Evolutionary conservation across 2,888 invertebrate genomes (phyloP).

Genomic region (Eilema depressum): DNA sequence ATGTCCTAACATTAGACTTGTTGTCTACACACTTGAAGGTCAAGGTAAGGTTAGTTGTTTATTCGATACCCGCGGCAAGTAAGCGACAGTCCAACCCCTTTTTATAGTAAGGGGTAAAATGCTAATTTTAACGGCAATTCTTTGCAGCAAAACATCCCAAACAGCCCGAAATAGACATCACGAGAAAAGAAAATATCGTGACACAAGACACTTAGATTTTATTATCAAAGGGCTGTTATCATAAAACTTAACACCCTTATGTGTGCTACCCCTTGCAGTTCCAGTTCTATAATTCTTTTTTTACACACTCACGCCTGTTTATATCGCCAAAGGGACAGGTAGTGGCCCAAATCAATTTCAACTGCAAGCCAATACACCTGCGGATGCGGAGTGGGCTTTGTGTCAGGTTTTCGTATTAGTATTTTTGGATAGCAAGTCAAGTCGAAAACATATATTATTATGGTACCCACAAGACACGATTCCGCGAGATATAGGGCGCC

Average conservation of each 20-base stretch:
- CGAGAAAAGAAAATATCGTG: slow-evolving; percentile 15
- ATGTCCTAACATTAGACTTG: neutral
- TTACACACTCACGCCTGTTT: neutral
- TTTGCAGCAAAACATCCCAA: neutral
- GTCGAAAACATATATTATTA: neutral
- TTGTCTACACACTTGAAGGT: neutral
- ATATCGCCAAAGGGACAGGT: neutral
- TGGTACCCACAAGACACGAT: neutral
- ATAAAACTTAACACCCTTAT: slow-evolving; percentile 13
- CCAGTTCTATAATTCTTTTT: slow-evolving; percentile 7
- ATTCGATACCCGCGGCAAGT: slow-evolving; percentile 1
- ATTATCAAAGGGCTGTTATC: slow-evolving; percentile 15
- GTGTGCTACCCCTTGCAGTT: slow-evolving; percentile 8
- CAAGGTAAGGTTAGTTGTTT: neutral
- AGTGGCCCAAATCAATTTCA: neutral
- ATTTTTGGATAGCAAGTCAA: no score
- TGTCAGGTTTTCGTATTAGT: no score
- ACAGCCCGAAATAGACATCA: slow-evolving; percentile 1
- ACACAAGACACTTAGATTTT: slow-evolving; percentile 17
- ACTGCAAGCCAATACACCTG: neutral
- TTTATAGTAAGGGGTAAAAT: neutral
- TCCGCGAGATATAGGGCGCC: neutral
- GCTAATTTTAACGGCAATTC: neutral
- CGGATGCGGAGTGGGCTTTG: no score
- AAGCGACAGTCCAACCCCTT: neutral